Evolutionary conservation across 2,113 vertebrate genomes (phyloP).

Genomic region (Apodemus speciosus): DNA sequence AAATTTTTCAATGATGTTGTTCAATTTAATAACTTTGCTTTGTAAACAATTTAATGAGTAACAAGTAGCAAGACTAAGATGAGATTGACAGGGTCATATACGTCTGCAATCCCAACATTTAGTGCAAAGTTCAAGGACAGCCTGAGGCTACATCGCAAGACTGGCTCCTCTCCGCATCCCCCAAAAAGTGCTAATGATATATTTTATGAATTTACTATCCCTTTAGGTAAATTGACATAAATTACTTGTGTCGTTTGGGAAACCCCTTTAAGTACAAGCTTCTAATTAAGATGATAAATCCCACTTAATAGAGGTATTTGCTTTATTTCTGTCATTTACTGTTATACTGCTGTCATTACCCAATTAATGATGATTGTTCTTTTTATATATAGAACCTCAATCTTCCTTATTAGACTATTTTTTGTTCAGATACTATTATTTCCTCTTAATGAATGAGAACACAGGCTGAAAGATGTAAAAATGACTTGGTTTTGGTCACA

Average conservation of each 20-base stretch:
- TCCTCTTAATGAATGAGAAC: conserved; percentile 49
- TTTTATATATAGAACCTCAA: conserved; percentile 41
- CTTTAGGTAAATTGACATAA: conserved; percentile 51
- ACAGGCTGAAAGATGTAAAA: conserved; percentile 31
- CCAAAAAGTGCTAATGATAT: conserved; percentile 3
- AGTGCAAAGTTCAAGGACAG: neutral
- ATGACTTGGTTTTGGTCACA: neutral
- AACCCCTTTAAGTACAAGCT: conserved; percentile 46
- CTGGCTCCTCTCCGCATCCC: neutral
- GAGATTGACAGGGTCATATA: neutral
- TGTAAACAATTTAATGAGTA: conserved; percentile 53
- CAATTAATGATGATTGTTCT: conserved; percentile 41
- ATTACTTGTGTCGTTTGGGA: conserved; percentile 44
- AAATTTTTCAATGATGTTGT: conserved; percentile 37
- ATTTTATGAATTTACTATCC: conserved; percentile 52
- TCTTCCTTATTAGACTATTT: neutral
- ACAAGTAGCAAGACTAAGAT: conserved; percentile 29
- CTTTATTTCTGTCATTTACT: conserved; percentile 55
- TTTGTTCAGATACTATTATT: conserved; percentile 23
- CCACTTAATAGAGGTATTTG: conserved; percentile 34
- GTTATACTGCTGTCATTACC: conserved; percentile 39
- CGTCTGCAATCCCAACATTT: neutral
- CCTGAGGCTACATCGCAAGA: neutral
- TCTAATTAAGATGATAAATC: conserved; percentile 49
- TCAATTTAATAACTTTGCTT: conserved; percentile 51